A percentile compares a stretch with the other conserved stretches of the same genome.
Conservation (phyloP, 2,113 vertebrate species). For the Heloderma charlesbogerti region DNA sequence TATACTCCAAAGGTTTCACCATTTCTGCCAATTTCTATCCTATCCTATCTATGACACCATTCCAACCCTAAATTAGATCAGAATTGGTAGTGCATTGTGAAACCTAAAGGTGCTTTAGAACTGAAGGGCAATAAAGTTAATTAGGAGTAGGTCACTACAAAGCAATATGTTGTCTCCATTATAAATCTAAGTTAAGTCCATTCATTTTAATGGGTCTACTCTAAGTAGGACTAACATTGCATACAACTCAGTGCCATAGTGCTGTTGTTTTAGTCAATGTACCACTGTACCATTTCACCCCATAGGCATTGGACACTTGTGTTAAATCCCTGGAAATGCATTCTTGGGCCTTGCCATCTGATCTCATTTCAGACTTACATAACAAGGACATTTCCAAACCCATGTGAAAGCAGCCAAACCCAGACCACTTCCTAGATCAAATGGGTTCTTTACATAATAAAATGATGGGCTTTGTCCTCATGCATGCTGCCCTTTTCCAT, state of each 20-base stretch:
- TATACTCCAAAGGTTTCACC: not conserved
- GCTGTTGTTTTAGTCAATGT: not conserved
- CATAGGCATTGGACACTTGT: slow-evolving; percentile 45
- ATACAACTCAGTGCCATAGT: not conserved
- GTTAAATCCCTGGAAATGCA: slow-evolving; percentile 66
- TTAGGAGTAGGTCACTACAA: not conserved
- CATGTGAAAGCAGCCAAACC: slow-evolving; percentile 64
- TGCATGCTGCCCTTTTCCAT: slow-evolving; percentile 33
- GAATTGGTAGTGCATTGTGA: not conserved
- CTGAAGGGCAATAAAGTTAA: not conserved
- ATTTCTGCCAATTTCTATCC: not conserved
- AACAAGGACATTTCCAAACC: slow-evolving; percentile 69
- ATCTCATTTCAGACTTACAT: slow-evolving; percentile 62
- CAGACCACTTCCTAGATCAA: slow-evolving; percentile 71
- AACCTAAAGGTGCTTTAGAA: not conserved
- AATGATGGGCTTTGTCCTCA: slow-evolving; percentile 26
- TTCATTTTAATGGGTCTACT: not conserved
- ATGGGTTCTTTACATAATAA: slow-evolving; percentile 56
- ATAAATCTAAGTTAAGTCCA: not conserved
- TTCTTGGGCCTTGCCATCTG: slow-evolving; percentile 69
- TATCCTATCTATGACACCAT: not conserved
- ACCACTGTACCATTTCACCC: slow-evolving; percentile 46
- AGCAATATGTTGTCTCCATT: not conserved
- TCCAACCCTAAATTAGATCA: not conserved
- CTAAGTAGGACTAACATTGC: not conserved